Evolutionary conservation across 2,888 invertebrate genomes (phyloP).

Genomic region (Agrotis exclamationis): DNA sequence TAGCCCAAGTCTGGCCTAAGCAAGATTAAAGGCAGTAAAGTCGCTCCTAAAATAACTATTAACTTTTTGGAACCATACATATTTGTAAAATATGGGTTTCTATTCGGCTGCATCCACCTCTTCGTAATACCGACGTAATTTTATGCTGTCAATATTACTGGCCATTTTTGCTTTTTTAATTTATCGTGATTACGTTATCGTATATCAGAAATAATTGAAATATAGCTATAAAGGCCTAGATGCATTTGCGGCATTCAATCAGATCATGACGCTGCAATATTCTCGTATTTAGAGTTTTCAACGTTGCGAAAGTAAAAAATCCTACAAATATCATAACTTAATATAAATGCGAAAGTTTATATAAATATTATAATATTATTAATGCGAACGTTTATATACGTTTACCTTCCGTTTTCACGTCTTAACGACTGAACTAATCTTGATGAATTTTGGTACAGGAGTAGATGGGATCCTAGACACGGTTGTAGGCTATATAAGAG

Average conservation of each 20-base stretch:
- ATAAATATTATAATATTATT: no score
- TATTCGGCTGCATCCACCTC: background rate
- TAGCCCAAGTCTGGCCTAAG: background rate
- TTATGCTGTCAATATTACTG: background rate
- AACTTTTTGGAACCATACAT: no score
- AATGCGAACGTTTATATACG: no score
- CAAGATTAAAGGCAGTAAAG: no score
- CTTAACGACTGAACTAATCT: no score
- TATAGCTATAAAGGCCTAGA: background rate
- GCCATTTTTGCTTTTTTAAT: constrained; percentile 2
- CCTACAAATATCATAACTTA: background rate
- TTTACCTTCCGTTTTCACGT: no score
- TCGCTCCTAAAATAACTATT: no score
- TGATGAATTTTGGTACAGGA: no score
- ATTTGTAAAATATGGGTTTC: background rate
- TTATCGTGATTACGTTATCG: constrained; percentile 10
- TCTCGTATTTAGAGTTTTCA: no score
- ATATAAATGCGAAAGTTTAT: no score
- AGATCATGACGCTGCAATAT: background rate
- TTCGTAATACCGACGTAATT: background rate
- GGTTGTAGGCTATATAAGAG: no score
- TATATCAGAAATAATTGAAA: constrained; percentile 12
- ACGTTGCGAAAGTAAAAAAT: background rate
- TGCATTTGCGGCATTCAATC: background rate
- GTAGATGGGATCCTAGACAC: no score